A percentile compares a stretch with the other conserved stretches of the same genome.
These are phyloP conservation scores for Mormyrus proboscirostris DNA, from an alignment of 2,797 vertebrate genomes.

Conservation along the genomic window DNA sequence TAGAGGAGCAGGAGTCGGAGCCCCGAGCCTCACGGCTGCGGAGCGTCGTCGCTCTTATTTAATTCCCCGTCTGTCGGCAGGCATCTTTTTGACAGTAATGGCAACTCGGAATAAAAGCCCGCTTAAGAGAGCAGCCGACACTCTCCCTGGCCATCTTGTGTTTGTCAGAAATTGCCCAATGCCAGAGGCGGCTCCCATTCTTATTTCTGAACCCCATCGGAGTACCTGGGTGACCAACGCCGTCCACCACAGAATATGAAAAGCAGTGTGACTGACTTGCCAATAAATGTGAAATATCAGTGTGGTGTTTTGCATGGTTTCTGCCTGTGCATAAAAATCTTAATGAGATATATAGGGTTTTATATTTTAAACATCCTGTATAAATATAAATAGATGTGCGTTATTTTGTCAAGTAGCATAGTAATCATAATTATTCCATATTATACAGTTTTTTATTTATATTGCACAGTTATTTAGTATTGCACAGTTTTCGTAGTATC, in stretches of 20 bases:
- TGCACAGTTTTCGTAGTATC: neutral
- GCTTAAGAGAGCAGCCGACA: neutral
- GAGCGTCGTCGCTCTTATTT: neutral
- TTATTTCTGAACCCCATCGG: neutral
- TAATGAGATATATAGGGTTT: neutral
- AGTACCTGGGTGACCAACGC: neutral
- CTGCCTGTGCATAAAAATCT: neutral
- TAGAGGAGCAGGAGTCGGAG: neutral
- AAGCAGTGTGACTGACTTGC: neutral
- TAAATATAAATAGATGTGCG: neutral
- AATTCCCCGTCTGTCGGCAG: slow-evolving; percentile 6
- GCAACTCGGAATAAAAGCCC: neutral
- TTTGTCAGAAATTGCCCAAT: neutral
- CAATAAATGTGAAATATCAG: neutral
- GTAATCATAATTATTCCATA: neutral
- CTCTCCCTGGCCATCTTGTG: neutral
- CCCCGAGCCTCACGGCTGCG: neutral
- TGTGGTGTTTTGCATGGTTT: neutral
- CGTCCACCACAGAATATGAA: neutral
- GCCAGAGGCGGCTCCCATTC: neutral
- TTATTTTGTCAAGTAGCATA: neutral
- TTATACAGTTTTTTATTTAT: neutral
- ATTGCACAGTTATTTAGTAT: neutral
- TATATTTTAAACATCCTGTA: neutral
- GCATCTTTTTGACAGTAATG: slow-evolving; percentile 9